Base-by-base conservation (phyloP, 2,797 vertebrate genomes). In the Harpagifer antarcticus region DNA sequence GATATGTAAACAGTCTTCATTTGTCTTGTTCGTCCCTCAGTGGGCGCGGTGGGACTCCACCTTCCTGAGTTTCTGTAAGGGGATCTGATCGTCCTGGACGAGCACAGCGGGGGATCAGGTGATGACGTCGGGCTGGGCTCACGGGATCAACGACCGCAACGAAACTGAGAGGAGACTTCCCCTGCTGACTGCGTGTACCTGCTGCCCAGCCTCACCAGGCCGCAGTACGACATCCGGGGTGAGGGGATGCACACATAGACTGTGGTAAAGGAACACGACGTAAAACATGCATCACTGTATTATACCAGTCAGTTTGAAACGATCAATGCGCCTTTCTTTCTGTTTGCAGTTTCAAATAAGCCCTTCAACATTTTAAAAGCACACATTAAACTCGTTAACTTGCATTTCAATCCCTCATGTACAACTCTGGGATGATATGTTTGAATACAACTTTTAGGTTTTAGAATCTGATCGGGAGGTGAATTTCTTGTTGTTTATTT, bases 161-260 rank as follows among this genome's bases (percentile, higher is more conserved):
- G 88, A 97, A 97, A 73, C 96, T 95, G 76, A 96, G 89, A 75
- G 98, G 98, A 6, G 97, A 99, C 87, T 99, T 99, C 91, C 97
- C 97, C 98, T 0, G 97, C 97, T 0, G 97, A 99, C 85, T 96
- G 93, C 0, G 97, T 99, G 76, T 99, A 99, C 0, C 96, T 99
- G 54, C 91, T 99, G 91, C 98, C 98, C 9, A 97, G 96, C 0
- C 92, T 97, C 90, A 97, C 96, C 74, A 94, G 95, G 82, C 98
- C 98, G 0, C 95, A 95, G 0, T 89, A 94, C 17, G 98, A 99
- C 87, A 93, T 97, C 0, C 0, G 97, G 97, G 96, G 98, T 99
- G 88, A 84, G 96, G 85, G 3, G 0, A 2, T n/a, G n/a, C n/a
- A n/a, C n/a, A n/a, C n/a, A n/a, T n/a, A n/a, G 33, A 37, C 33